Evolutionary conservation across 2,888 invertebrate genomes (phyloP).

Genomic region (Drosophila parthenogenetica): DNA sequence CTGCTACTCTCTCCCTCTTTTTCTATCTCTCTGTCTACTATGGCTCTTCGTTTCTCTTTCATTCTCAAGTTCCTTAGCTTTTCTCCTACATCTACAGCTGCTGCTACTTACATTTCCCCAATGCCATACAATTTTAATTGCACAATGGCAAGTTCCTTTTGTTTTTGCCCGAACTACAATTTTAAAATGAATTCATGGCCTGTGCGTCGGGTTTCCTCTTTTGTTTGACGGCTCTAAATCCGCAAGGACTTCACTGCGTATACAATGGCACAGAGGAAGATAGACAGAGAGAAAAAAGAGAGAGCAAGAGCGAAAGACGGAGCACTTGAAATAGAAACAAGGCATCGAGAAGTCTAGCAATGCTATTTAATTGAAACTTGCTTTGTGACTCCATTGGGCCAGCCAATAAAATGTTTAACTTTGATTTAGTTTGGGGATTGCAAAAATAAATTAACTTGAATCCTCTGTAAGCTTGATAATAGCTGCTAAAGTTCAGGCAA

Average conservation of each 20-base stretch:
- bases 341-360: conserved; percentile 7
- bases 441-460: conserved; percentile 63
- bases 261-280: conserved; percentile 10
- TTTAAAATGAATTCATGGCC: conserved; percentile 81
- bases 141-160: conserved; percentile 77
- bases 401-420: conserved; percentile 81
- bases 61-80: conserved; percentile 1
- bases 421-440: conserved; percentile 81
- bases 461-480: conserved; percentile 13
- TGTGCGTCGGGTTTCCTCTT: conserved; percentile 51
- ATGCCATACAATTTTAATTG: conserved; percentile 80
- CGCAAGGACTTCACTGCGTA: conserved; percentile 63
- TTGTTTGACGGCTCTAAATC: conserved; percentile 75
- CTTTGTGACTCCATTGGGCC: conserved; percentile 74
- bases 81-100: conserved; percentile 1
- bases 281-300: too few species aligned
- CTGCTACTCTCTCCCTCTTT: conserved; percentile 41
- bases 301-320: background rate
- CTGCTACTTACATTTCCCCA: conserved; percentile 59
- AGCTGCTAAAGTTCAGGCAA: background rate
- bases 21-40: conserved; percentile 3
- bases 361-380: conserved; percentile 80
- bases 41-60: conserved; percentile 10
- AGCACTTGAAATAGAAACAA: too few species aligned
- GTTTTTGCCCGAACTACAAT: conserved; percentile 69